Evolutionary conservation across 2,113 vertebrate genomes (phyloP).

Genomic region (Alosa alosa): DNA sequence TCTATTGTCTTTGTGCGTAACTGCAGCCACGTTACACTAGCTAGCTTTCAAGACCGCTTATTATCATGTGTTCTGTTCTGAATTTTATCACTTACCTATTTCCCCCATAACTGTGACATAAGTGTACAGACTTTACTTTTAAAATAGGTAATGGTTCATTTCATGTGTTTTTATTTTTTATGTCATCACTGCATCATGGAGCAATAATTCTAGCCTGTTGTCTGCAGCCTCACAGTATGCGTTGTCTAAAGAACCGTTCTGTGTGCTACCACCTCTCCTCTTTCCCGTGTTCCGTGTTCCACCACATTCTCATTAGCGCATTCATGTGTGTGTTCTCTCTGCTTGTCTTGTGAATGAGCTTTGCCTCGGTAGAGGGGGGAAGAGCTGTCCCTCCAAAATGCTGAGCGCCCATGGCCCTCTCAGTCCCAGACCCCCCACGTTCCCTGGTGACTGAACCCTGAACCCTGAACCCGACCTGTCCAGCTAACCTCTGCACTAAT

Average conservation of each 20-base stretch:
- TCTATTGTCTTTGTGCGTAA: background rate
- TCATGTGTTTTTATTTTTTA: background rate
- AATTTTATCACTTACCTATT: background rate
- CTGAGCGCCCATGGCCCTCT: background rate
- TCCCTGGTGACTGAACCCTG: background rate
- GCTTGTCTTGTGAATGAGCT: background rate
- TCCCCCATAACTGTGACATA: background rate
- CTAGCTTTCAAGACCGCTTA: background rate
- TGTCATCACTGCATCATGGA: conserved; percentile 26
- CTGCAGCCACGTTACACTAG: background rate
- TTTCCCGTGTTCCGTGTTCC: background rate
- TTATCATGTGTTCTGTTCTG: background rate
- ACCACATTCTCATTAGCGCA: background rate
- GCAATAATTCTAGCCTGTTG: conserved; percentile 36
- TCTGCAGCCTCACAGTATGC: background rate
- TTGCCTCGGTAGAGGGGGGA: background rate
- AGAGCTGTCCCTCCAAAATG: conserved; percentile 2
- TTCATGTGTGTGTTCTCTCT: background rate
- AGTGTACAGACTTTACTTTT: background rate
- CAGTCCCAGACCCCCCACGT: background rate
- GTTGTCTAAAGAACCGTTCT: background rate
- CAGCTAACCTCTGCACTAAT: conserved; percentile 62
- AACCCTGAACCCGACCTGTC: background rate
- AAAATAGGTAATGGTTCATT: conserved; percentile 25
- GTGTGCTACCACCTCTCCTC: background rate